Evolutionary conservation across 2,888 invertebrate genomes (phyloP).

Genomic region (Stenodera caucasica): DNA sequence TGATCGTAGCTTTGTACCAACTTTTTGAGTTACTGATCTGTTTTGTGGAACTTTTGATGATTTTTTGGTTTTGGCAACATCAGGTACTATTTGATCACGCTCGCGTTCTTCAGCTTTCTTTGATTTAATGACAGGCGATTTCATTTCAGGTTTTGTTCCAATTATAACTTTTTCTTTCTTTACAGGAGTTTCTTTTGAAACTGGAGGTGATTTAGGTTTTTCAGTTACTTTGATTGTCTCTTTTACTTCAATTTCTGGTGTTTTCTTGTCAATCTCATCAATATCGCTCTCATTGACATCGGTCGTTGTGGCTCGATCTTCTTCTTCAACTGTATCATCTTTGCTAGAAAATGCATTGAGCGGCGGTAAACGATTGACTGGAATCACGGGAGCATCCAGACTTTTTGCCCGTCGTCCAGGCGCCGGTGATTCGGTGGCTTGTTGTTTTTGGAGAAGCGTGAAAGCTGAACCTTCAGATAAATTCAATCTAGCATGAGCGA

Average conservation of each 20-base stretch:
- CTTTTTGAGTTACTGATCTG: slow-evolving; percentile 31
- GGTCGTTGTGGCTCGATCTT: slow-evolving; percentile 61
- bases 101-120: slow-evolving; percentile 34
- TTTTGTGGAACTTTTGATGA: slow-evolving; percentile 33
- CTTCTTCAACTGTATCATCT: slow-evolving; percentile 82
- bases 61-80: slow-evolving; percentile 46
- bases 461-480: slow-evolving; percentile 83
- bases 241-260: slow-evolving; percentile 35
- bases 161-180: slow-evolving; percentile 22
- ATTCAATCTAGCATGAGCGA: slow-evolving; percentile 78
- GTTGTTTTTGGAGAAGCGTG: slow-evolving; percentile 73
- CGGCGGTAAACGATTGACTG: slow-evolving; percentile 75
- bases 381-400: slow-evolving; percentile 81
- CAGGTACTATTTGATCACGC: slow-evolving; percentile 57
- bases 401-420: slow-evolving; percentile 79
- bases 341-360: slow-evolving; percentile 86
- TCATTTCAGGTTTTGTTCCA: slow-evolving; percentile 17
- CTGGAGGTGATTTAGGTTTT: slow-evolving; percentile 30
- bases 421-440: slow-evolving; percentile 74
- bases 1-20: slow-evolving; percentile 25
- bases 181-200: slow-evolving; percentile 16
- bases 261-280: slow-evolving; percentile 34
- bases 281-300: slow-evolving; percentile 36
- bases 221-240: slow-evolving; percentile 55
- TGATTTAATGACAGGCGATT: slow-evolving; percentile 9